A percentile compares a stretch with the other conserved stretches of the same genome.
Conservation (phyloP, 2,113 vertebrate species). For the Cyprinodon brontotheroides region DNA sequence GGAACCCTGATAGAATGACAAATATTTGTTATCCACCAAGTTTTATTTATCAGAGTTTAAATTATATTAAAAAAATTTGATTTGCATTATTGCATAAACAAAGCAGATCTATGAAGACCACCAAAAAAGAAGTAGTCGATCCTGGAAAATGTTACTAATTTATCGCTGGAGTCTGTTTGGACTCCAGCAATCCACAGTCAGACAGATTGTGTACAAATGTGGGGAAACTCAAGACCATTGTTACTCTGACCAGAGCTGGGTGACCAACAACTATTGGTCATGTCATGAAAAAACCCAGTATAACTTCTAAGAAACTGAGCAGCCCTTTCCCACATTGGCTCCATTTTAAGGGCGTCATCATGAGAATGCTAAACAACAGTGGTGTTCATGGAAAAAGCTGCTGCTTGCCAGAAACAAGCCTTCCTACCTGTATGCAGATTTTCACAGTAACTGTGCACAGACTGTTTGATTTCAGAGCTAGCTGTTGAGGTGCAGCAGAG, state of each 20-base stretch:
- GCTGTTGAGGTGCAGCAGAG: not conserved
- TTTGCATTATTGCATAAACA: not conserved
- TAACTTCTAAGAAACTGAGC: slow-evolving; percentile 1
- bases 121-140: not conserved
- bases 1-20: not conserved
- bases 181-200: not conserved
- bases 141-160: not conserved
- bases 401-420: not conserved
- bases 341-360: not conserved
- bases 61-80: not conserved
- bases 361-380: not conserved
- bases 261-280: not conserved
- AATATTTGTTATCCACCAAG: not conserved
- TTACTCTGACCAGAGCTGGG: not conserved
- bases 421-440: not conserved
- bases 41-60: not conserved
- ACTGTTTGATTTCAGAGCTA: not conserved
- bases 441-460: not conserved
- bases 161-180: not conserved
- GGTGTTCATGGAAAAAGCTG: not conserved
- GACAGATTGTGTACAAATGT: slow-evolving; percentile 1
- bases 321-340: not conserved
- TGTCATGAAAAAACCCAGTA: not conserved
- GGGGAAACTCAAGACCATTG: slow-evolving; percentile 1
- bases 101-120: slow-evolving; percentile 1